Evolutionary conservation across 1,140 invertebrate species (phyloP).

Genomic region (Platyura marginata): DNA sequence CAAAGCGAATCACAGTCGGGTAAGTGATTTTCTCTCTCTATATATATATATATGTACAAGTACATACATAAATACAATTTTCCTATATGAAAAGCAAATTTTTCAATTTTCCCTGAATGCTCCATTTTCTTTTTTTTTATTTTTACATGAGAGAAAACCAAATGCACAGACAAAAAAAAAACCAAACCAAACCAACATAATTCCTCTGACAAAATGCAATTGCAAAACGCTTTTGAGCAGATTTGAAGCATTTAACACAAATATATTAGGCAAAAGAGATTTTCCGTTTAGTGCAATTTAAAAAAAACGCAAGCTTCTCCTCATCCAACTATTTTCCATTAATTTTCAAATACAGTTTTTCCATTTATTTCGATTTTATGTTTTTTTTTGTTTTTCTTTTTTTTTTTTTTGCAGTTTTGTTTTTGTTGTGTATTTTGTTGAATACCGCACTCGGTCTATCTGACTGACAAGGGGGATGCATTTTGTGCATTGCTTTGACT

Average conservation of each 20-base stretch:
- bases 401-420: no score
- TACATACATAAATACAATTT: background rate
- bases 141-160: background rate
- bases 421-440: no score
- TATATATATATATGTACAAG: background rate
- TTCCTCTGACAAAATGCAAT: background rate
- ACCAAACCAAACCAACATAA: background rate
- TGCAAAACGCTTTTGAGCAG: background rate
- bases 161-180: background rate
- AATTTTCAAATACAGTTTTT: no score
- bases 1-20: conserved; percentile 24
- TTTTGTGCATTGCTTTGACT: no score
- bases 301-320: background rate
- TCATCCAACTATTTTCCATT: background rate
- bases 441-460: no score
- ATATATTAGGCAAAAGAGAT: background rate
- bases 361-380: no score
- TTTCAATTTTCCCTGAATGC: background rate
- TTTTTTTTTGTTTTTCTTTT: no score
- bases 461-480: no score
- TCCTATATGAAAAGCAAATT: background rate
- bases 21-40: conserved; percentile 6
- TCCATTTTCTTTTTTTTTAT: background rate
- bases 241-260: background rate
- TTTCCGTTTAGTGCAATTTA: background rate